Conservation (phyloP, 2,797 vertebrate species). For the Gymnocypris eckloni region DNA sequence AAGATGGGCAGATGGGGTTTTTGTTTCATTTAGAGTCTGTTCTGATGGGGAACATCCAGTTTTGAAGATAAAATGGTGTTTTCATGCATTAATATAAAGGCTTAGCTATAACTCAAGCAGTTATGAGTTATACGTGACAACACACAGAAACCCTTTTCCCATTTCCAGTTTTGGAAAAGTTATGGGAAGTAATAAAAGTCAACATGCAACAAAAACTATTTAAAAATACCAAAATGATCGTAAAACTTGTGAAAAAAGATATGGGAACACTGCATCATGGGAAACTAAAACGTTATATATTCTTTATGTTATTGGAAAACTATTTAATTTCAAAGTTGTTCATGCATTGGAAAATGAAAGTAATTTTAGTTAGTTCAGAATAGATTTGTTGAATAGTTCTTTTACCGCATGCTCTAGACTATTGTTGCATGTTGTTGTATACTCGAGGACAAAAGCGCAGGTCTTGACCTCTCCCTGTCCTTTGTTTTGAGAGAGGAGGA, state of each 20-base stretch:
- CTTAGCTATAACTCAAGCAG: neutral
- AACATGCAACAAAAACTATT: neutral
- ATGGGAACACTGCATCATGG: neutral
- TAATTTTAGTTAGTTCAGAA: neutral
- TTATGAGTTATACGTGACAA: neutral
- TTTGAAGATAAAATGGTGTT: slow-evolving; percentile 11
- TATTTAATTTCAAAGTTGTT: neutral
- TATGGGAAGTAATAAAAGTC: neutral
- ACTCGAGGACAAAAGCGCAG: slow-evolving; percentile 19
- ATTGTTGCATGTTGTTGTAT: slow-evolving; percentile 12
- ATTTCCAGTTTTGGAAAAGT: neutral
- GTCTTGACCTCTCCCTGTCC: slow-evolving; percentile 39
- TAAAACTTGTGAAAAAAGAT: neutral
- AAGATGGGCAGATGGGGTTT: slow-evolving; percentile 59
- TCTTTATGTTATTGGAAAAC: neutral
- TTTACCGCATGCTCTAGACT: neutral
- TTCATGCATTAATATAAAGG: neutral
- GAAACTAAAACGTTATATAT: neutral
- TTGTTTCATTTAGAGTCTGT: slow-evolving; percentile 48
- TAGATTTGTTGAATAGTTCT: neutral
- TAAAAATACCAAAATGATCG: neutral
- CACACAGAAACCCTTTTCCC: neutral
- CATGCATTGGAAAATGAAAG: neutral
- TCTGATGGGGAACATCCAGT: slow-evolving; percentile 17
- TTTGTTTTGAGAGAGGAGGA: slow-evolving; percentile 31